Conservation (phyloP, 2,888 invertebrate species). For the Cabera pusaria region DNA sequence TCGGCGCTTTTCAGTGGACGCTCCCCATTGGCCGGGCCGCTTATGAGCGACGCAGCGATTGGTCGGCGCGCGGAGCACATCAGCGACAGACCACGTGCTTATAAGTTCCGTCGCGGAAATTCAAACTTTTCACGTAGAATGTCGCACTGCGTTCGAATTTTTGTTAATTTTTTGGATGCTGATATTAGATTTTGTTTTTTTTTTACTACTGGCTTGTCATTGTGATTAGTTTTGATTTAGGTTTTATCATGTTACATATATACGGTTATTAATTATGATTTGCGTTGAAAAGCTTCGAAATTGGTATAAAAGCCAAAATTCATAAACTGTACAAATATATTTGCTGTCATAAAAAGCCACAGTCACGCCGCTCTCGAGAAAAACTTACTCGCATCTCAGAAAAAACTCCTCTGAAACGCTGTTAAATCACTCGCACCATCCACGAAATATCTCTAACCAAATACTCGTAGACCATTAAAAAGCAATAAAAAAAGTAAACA, state of each 20-base stretch:
- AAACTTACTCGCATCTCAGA: slow-evolving; percentile 38
- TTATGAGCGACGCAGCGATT: slow-evolving; percentile 70
- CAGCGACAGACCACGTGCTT: slow-evolving; percentile 78
- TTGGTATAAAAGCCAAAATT: no score
- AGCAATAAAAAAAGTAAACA: slow-evolving; percentile 57
- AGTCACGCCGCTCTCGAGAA: slow-evolving; percentile 9
- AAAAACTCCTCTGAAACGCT: slow-evolving; percentile 41
- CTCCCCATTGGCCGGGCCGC: slow-evolving; percentile 59
- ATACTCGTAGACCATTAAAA: slow-evolving; percentile 51
- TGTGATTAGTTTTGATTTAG: no score
- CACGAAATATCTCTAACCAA: slow-evolving; percentile 43
- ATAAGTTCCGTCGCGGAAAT: slow-evolving; percentile 68
- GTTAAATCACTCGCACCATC: slow-evolving; percentile 52
- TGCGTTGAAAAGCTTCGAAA: no score
- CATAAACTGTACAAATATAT: not conserved
- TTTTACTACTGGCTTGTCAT: not conserved
- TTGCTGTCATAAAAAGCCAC: slow-evolving; percentile 3
- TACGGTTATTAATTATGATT: not conserved
- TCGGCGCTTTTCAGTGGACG: slow-evolving; percentile 68
- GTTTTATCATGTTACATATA: slow-evolving; percentile 1
- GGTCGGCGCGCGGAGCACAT: slow-evolving; percentile 66
- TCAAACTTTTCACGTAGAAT: slow-evolving; percentile 60
- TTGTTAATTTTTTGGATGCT: slow-evolving; percentile 9
- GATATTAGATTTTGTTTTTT: not conserved
- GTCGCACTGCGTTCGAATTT: slow-evolving; percentile 8